phyloP scores from a whole-genome alignment of 1,140 invertebrate species.

The Elysia chlorotica region DNA sequence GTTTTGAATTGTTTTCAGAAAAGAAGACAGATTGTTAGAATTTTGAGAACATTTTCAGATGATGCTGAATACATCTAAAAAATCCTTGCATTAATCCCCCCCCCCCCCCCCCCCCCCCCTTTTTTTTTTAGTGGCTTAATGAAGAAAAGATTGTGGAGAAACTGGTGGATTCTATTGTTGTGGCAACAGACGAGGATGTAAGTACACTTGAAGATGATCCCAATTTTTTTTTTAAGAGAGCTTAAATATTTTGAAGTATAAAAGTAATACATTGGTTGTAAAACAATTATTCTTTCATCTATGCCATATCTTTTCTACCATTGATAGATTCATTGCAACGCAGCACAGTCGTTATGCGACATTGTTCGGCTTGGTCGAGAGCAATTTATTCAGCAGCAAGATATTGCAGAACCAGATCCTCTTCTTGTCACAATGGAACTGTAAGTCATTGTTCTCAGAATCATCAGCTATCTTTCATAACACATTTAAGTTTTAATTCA shows the following conservation, averaged over 20 bases:
- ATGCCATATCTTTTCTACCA: background rate
- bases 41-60: too few relatives aligned
- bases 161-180: conserved; percentile 79
- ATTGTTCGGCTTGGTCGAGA: conserved; percentile 75
- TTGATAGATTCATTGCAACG: conserved; percentile 74
- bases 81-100: too few relatives aligned
- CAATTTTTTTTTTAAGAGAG: background rate
- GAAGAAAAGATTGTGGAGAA: conserved; percentile 83
- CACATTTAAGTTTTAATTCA: too few relatives aligned
- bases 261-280: too few relatives aligned
- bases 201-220: conserved; percentile 25
- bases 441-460: too few relatives aligned
- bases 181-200: conserved; percentile 72
- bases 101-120: too few relatives aligned
- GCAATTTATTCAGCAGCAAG: conserved; percentile 65
- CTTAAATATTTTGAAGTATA: background rate
- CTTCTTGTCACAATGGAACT: conserved; percentile 74
- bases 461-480: too few relatives aligned
- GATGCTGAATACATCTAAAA: too few relatives aligned
- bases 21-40: too few relatives aligned
- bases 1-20: too few relatives aligned
- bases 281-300: background rate
- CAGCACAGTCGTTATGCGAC: conserved; percentile 81
- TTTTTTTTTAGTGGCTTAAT: conserved; percentile 82
- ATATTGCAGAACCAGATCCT: conserved; percentile 70